Percentiles rank a stretch among this genome's conserved stretches.
phyloP scores from a whole-genome alignment of 2,888 invertebrate genomes.

The Candidula unifasciata region DNA sequence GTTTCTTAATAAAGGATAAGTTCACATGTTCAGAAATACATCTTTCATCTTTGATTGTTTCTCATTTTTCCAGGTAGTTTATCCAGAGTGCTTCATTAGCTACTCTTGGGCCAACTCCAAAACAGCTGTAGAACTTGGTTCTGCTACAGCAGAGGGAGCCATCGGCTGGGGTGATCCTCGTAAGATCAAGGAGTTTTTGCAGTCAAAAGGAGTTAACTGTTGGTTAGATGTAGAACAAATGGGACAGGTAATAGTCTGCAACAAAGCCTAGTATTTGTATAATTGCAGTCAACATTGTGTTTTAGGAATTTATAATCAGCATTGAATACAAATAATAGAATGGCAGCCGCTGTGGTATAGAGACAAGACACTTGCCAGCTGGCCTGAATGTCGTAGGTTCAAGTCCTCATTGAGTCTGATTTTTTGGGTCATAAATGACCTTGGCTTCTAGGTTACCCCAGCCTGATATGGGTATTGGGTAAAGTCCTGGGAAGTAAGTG shows the following conservation, averaged over 20 bases:
- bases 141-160: conserved; percentile 62
- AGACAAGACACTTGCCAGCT: no score
- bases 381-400: no score
- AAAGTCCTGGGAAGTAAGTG: no score
- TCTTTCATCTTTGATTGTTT: neutral
- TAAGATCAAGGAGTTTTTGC: conserved; percentile 69
- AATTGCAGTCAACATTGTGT: neutral
- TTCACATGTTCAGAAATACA: no score
- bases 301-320: neutral
- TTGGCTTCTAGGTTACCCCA: no score
- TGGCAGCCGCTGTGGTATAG: no score
- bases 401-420: no score
- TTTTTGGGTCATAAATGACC: no score
- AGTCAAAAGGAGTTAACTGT: conserved; percentile 67
- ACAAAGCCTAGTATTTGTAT: neutral
- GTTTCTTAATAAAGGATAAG: no score
- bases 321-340: no score
- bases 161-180: conserved; percentile 76
- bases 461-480: no score
- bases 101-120: conserved; percentile 77
- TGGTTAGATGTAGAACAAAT: conserved; percentile 76
- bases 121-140: conserved; percentile 68
- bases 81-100: conserved; percentile 71
- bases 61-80: conserved; percentile 34
- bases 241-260: conserved; percentile 65